Base-by-base conservation (phyloP, 2,113 vertebrate genomes). In the Nothocercus julius region DNA sequence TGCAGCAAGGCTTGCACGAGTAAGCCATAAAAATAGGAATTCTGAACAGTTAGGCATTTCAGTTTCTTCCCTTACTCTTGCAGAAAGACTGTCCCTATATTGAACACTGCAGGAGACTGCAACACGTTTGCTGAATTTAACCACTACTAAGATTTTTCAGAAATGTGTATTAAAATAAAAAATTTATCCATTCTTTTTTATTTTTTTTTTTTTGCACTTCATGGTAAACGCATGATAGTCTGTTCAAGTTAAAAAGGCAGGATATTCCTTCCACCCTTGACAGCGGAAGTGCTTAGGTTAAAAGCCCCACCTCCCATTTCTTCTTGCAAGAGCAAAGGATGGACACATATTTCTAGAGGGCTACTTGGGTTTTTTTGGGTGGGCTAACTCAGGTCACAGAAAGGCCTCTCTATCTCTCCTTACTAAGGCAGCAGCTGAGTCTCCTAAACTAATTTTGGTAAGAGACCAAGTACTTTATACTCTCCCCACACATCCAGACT, bases 361-460 rank as follows among this genome's bases (percentile, higher is more conserved):
- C 1, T 79, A 24, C 49, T 8, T 61, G 44, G 45, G 53, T 64
- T 92, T 86, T 84, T 89, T 84, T 38, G 24, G 16, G 16, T 64
- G 47, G 28, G 32, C 32, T 64, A 22, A 88, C 70, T 42, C 56
- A 25, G 32, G 34, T 75, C 34, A 45, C 1, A 64, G 42, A 62
- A 82, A 88, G 82, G 4, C 38, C 13, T 66, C 7, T 76, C 11
- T 73, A 14, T 62, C 36, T 73, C 70, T 28, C 25, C 38, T 18
- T 58, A 32, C 16, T 86, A 27, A 61, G 0, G 4, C 75, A 30
- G 21, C 2, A 20, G 5, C 38, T 61, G 83, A 4, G 0, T 13
- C 12, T 75, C 38, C 8, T 63, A 42, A 54, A 9, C 70, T 77
- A 22, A 32, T 95, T 96, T 86, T 79, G 42, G 25, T 62, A 44